Evolutionary conservation across 2,797 vertebrate genomes (phyloP), one percentile per base, ranked within the genome.

Genomic region (Serranus cabrilla): DNA sequence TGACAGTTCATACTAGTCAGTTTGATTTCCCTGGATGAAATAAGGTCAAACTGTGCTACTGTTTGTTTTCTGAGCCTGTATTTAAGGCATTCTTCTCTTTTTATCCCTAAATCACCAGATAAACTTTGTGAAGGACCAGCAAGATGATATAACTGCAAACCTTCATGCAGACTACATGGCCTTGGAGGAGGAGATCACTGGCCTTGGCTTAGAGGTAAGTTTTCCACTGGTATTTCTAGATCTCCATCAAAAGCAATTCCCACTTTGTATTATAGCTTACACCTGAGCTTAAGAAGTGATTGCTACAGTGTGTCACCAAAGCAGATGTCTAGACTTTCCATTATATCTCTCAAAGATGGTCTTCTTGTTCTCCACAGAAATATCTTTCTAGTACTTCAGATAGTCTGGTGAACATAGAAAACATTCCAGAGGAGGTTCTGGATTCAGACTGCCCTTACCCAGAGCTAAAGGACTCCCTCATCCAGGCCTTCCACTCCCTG

Each of bases 61-160:
- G 17, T 39, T 61, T 64, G 25, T 55, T 69, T 71, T 76, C 18
- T 46, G 23, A 34, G 13, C 13, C 17, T 66, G n/a, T 20, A 18
- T 79, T 47, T 49, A 34, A 23, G 1, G 51, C 16, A 43, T 1
- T 43, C 6, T 17, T 6, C 7, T 2, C 13, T 21, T 23, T 69
- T 71, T 56, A 14, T 74, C 31, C 8, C 43, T 73, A 25, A 74
- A 81, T 52, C 18, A 46, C 42, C 79, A 99, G 98, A 92, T 98
- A 58, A 80, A 92, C 74, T 93, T 80, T 83, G 94, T 97, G 79
- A 98, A 96, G 89, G 90, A 94, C 62, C 96, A 97, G 74, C 96
- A 97, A 91, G 87, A 92, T 67, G 65, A 60, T 25, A 56, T 93
- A 80, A 93, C 86, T 88, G 88, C 93, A 87, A 93, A 76, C 78